Percentiles rank a stretch among this genome's conserved stretches.
Evolutionary conservation across 2,888 invertebrate genomes (phyloP).

Genomic region (Pollenia labialis): DNA sequence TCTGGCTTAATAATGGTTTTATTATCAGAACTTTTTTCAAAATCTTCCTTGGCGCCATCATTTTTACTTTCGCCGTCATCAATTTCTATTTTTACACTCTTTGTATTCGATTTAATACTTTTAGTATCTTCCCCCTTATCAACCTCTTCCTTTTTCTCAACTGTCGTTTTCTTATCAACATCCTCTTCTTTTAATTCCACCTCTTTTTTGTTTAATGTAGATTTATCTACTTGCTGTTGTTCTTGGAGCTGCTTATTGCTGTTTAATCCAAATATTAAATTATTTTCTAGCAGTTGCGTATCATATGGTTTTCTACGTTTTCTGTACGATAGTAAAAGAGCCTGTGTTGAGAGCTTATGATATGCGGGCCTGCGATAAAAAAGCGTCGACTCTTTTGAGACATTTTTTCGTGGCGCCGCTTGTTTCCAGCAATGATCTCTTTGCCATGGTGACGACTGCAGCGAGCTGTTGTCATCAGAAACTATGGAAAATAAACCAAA

Average conservation of each 20-base stretch:
- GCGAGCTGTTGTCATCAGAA: conserved; percentile 95
- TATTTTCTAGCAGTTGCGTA: conserved; percentile 68
- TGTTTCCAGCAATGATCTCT: conserved; percentile 96
- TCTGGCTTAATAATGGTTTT: conserved; percentile 46
- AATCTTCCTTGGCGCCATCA: conserved; percentile 47
- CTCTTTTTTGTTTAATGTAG: not conserved
- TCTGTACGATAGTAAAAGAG: conserved; percentile 79
- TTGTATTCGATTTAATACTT: conserved; percentile 13
- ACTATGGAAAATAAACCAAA: conserved; percentile 84
- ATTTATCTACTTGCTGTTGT: conserved; percentile 36
- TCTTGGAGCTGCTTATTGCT: not conserved
- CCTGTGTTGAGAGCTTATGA: conserved; percentile 77
- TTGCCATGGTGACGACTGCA: conserved; percentile 96
- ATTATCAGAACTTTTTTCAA: conserved; percentile 27
- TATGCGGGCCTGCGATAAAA: conserved; percentile 83
- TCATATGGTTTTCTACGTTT: conserved; percentile 90
- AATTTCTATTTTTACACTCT: conserved; percentile 38
- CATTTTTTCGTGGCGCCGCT: conserved; percentile 89
- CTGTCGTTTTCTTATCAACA: conserved; percentile 4
- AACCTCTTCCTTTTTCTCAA: not conserved
- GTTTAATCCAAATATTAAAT: conserved; percentile 37
- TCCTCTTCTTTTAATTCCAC: conserved; percentile 38
- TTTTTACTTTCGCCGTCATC: conserved; percentile 12
- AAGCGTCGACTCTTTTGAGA: conserved; percentile 90
- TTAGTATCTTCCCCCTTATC: not conserved